These are phyloP conservation scores for Mythimna vitellina DNA, from an alignment of 2,888 invertebrate species.

Conservation along the genomic window DNA sequence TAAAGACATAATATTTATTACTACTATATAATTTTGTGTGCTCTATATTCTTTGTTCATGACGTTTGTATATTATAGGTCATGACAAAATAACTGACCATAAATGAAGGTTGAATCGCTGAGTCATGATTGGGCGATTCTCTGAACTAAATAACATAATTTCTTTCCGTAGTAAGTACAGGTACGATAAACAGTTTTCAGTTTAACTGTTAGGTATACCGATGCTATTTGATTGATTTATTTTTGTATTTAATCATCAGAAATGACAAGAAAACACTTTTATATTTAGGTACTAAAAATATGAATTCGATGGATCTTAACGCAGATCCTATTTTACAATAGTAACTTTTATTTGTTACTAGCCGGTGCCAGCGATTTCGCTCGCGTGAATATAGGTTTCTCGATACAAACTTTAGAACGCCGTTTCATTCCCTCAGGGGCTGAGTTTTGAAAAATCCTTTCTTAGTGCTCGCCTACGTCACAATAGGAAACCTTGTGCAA, in stretches of 20 bases:
- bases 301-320: too few relatives aligned
- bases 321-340: too few relatives aligned
- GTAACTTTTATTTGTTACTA: too few relatives aligned
- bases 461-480: too few relatives aligned
- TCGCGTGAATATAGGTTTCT: too few relatives aligned
- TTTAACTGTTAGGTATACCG: not conserved
- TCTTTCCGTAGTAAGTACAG: not conserved
- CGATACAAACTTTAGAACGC: too few relatives aligned
- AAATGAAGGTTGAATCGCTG: constrained; percentile 23
- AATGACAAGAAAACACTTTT: not conserved
- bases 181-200: not conserved
- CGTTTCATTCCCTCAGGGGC: too few relatives aligned
- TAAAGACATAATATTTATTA: too few relatives aligned
- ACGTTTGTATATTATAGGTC: not conserved
- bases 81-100: constrained; percentile 12
- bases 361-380: too few relatives aligned
- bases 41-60: not conserved
- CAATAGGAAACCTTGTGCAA: too few relatives aligned
- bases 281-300: not conserved
- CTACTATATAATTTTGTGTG: too few relatives aligned
- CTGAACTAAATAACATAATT: constrained; percentile 9
- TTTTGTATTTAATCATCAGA: not conserved
- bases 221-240: constrained; percentile 7
- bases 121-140: constrained; percentile 26
- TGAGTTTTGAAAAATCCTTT: too few relatives aligned